Conservation (phyloP, 2,113 vertebrate genomes). For the Anguilla japonica region DNA sequence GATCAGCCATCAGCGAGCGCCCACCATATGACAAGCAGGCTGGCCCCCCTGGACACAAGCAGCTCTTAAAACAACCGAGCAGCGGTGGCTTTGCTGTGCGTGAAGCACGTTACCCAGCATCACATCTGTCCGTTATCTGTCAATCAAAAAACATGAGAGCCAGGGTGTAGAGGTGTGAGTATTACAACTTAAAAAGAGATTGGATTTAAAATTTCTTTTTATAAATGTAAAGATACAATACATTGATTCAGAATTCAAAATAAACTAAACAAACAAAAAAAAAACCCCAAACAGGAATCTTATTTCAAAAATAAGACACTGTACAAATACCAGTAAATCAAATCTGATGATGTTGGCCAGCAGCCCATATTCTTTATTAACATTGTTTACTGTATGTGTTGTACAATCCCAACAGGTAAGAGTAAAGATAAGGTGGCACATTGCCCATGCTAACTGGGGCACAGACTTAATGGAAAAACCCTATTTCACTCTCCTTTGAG, state of each 20-base stretch:
- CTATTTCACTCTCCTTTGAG: background rate
- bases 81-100: background rate
- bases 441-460: background rate
- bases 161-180: background rate
- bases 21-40: background rate
- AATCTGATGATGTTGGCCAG: background rate
- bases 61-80: background rate
- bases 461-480: background rate
- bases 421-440: background rate
- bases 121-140: background rate
- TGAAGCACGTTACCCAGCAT: background rate
- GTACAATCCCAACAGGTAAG: background rate
- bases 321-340: background rate
- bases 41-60: too few relatives aligned
- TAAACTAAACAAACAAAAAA: background rate
- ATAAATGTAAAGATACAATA: background rate
- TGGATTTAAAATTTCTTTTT: background rate
- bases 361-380: constrained; percentile 6
- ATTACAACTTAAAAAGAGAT: background rate
- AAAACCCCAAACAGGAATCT: background rate
- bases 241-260: background rate
- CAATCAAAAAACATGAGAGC: background rate
- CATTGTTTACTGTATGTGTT: background rate
- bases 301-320: background rate
- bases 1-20: background rate